Base-by-base conservation (phyloP, 2,797 vertebrate species). In the Delichon dasypus region DNA sequence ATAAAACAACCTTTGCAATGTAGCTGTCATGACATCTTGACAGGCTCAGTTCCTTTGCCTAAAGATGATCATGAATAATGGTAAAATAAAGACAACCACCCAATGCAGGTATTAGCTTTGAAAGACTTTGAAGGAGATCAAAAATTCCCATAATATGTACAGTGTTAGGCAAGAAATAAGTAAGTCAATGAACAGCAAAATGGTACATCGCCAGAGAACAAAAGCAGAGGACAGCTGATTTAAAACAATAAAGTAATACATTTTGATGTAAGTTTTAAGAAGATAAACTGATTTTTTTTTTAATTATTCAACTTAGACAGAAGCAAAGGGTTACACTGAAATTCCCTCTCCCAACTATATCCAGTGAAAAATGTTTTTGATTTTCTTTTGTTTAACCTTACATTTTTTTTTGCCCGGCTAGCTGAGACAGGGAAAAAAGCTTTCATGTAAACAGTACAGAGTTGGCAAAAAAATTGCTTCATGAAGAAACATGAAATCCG, bases 371-470 rank as follows among this genome's bases (percentile, higher is more conserved):
- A 68, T 30, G 25, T 2, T 93, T 84, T 70, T 75, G 6, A 82
- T 94, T 87, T 90, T 89, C 76, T 67, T 84, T 93, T 87, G 80
- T 88, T 94, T 89, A 87, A 79, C 32, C 4, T 79, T 61, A 44
- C 34, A 21, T 58, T 66, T 85, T 95, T 85, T 95, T 88, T 67
- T 55, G 34, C 38, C 34, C 44, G 81, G 48, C 6, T 60, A 90
- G 71, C 32, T 88, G 47, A 85, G 26, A 74, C 0, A 16, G 1
- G 14, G 25, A n/a, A 89, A 62, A 50, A 86, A 61, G 4, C 9
- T 85, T 88, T 92, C 66, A 76, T 34, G 61, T 62, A 94, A 94
- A 91, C 64, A 90, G 57, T 34, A 84, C 20, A 93, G 42, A 81
- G 36, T 8, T 94, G 85, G 80, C 42, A 94, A 95, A 93, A 88